These are phyloP conservation scores for Choristoneura rosaceana DNA, from an alignment of 2,888 invertebrate genomes.

Conservation along the genomic window DNA sequence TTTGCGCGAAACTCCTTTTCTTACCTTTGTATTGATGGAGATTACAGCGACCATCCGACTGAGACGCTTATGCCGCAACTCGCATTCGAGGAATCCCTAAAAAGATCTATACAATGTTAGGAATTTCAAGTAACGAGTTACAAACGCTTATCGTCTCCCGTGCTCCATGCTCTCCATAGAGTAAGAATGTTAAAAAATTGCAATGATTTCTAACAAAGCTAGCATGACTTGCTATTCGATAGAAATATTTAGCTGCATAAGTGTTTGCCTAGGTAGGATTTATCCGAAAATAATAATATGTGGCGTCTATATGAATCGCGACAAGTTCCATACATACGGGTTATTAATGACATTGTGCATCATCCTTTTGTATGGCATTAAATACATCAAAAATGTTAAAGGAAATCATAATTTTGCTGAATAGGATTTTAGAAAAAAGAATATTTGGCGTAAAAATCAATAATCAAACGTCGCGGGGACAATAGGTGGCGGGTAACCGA, in stretches of 20 bases:
- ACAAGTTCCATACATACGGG: slow-evolving; percentile 78
- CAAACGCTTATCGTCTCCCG: background rate
- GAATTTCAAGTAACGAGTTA: slow-evolving; percentile 7
- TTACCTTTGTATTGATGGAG: slow-evolving; percentile 50
- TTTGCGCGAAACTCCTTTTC: slow-evolving; percentile 66
- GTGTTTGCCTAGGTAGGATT: slow-evolving; percentile 34
- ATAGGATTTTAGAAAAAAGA: slow-evolving; percentile 75
- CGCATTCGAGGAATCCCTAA: slow-evolving; percentile 21
- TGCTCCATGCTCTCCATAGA: background rate
- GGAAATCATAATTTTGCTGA: slow-evolving; percentile 79
- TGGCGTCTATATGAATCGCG: slow-evolving; percentile 59
- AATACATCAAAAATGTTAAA: slow-evolving; percentile 73
- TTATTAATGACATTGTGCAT: slow-evolving; percentile 81
- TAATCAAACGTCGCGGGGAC: slow-evolving; percentile 77
- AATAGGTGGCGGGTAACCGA: slow-evolving; percentile 78
- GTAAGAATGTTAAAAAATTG: slow-evolving; percentile 5
- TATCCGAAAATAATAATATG: slow-evolving; percentile 37
- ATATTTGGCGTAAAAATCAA: slow-evolving; percentile 85
- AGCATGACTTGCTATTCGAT: slow-evolving; percentile 56
- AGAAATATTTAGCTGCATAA: slow-evolving; percentile 32
- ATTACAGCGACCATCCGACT: slow-evolving; percentile 42
- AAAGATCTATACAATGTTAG: slow-evolving; percentile 18
- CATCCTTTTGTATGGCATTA: slow-evolving; percentile 71
- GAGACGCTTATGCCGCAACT: slow-evolving; percentile 45
- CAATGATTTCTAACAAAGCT: slow-evolving; percentile 7